Evolutionary conservation across 2,797 vertebrate genomes (phyloP), one percentile per base, ranked within the genome.

Genomic region (Thripadectes ignobilis): DNA sequence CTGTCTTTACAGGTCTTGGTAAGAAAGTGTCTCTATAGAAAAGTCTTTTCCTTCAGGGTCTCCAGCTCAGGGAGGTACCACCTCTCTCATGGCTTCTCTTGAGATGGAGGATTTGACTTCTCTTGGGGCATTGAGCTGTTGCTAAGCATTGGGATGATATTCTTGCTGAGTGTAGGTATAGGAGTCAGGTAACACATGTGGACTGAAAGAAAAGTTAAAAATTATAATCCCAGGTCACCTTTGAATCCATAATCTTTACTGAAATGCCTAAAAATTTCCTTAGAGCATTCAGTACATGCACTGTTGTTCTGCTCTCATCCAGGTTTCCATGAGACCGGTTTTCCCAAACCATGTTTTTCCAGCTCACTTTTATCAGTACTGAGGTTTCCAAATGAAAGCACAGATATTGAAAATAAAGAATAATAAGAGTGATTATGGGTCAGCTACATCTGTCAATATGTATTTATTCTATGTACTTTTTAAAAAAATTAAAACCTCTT

Each of bases 401-500:
- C 3, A 51, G 10, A 38, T 27, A 29, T 12, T 34, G 14, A 15
- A n/a, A 49, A 55, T 16, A 39, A 41, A 8, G 4, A 11, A 10
- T 7, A n/a, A 59, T 19, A 13, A 43, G 3, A 29, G 13, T 29
- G 4, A 27, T 48, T 62, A 27, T 32, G 54, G 4, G 3, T 61
- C 14, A 57, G 2, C 6, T 52, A 34, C 5, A 1, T 72, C 65
- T 82, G 24, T 22, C 55, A 79, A 19, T 16, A 16, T 63, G 2
- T 51, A 27, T 4, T 77, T 83, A 30, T 58, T 66, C 14, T 38
- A 3, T 8, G 2, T n/a, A 3, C 5, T n/a, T 62, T 62, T 8
- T 29, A 16, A 32, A 36, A 55, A 34, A 23, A 0, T 1, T 14
- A 52, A 82, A 36, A 10, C 24, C 9, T 1, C 1, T 4, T 22